Percentiles rank a stretch among this genome's conserved stretches.
These are phyloP conservation scores for Trichacis sp. DNA, from an alignment of 2,888 invertebrate species.

Conservation along the genomic window DNA sequence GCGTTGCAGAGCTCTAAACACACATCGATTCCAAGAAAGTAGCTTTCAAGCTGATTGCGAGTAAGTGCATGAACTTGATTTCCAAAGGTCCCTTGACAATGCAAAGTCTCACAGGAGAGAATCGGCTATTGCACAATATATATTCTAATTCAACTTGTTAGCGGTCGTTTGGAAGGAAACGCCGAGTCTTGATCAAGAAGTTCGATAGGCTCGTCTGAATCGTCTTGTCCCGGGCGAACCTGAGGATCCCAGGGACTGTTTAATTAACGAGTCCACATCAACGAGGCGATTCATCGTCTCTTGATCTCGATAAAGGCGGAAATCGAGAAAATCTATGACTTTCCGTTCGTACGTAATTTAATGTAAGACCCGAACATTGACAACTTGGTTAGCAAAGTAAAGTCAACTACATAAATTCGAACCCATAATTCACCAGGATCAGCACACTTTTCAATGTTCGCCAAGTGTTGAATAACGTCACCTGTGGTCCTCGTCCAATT, in stretches of 20 bases:
- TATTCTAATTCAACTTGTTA: conserved; percentile 29
- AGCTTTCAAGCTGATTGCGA: not conserved
- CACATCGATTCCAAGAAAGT: too few species aligned
- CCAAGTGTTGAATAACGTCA: conserved; percentile 25
- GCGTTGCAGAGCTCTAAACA: too few species aligned
- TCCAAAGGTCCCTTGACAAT: not conserved
- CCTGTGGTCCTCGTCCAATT: conserved; percentile 5
- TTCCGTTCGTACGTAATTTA: conserved; percentile 33
- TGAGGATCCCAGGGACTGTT: conserved; percentile 42
- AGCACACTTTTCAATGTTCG: conserved; percentile 21
- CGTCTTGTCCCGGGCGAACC: conserved; percentile 29
- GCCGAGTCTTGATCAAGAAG: conserved; percentile 37
- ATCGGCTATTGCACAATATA: conserved; percentile 10
- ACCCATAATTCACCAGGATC: conserved; percentile 26
- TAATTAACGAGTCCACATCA: conserved; percentile 56
- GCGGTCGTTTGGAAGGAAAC: conserved; percentile 25
- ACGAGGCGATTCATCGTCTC: conserved; percentile 52
- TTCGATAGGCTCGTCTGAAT: conserved; percentile 40
- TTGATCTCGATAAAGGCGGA: conserved; percentile 43
- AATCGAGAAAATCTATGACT: conserved; percentile 36
- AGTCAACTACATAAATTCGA: conserved; percentile 37
- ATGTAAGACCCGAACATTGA: conserved; percentile 34
- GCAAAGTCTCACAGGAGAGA: too few species aligned
- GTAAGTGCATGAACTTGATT: not conserved
- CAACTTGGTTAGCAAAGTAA: conserved; percentile 37